Evolutionary conservation across 2,888 invertebrate genomes (phyloP), one percentile per base, ranked within the genome.

Genomic region (Pogonocherus hispidulus): DNA sequence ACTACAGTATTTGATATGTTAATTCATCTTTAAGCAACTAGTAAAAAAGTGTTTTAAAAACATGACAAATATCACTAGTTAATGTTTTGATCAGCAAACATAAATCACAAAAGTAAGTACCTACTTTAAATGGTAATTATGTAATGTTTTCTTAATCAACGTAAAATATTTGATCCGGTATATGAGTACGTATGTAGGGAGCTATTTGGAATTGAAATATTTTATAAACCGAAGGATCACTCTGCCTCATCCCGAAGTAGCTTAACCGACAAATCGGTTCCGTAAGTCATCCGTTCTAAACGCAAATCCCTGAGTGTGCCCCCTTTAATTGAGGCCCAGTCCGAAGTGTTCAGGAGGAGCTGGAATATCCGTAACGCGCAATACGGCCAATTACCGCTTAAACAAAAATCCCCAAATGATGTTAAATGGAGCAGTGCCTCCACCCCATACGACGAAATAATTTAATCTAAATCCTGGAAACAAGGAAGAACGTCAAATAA

Each of bases 351-450:
- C 70, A 73, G 67, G 67, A 71, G 65, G 70, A 67, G 70, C 67
- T n/a, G 73, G 69, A 74, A 76, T 75, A 78, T 73, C 73, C 76
- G 76, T 78, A 77, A 77, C 70, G 71, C 74, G 72, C 74, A 71
- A 75, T 73, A 75, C 73, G 76, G 77, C 77, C 80, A 80, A 80
- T 80, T 79, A 79, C 78, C 77, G 78, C 78, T 78, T 76, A 78
- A 66, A 80, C 80, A 80, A 80, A 80, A 80, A 79, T 80, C 79
- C 78, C 74, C 70, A 77, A 79, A 79, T 78, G 77, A 75, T 74
- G 77, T 74, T 73, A 76, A 77, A 76, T 74, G 73, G 74, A 74
- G 74, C 69, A 66, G 59, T 56, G 56, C 52, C 63, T 63, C 70
- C 68, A 66, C 71, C 76, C 75, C n/a, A n/a, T 76, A 75, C 74